phyloP scores from a whole-genome alignment of 2,888 invertebrate species.

The Caenorhabditis sp. region DNA sequence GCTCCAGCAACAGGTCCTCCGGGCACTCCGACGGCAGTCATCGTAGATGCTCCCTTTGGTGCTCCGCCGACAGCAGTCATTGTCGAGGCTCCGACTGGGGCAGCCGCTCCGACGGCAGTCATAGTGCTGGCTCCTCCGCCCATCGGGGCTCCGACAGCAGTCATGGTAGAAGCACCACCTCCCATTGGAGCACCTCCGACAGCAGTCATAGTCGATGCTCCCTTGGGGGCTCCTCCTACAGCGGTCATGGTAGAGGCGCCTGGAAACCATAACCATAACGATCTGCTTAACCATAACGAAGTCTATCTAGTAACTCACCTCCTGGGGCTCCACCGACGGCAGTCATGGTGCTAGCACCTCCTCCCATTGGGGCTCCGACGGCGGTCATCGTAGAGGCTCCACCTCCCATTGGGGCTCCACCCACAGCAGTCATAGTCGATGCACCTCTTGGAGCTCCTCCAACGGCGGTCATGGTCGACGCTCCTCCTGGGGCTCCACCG shows the following conservation, averaged over 20 bases:
- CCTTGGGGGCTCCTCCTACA: conserved; percentile 67
- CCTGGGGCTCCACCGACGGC: conserved; percentile 59
- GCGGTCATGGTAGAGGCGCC: conserved; percentile 75
- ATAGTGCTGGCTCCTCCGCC: conserved; percentile 64
- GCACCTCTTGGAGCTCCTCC: conserved; percentile 52
- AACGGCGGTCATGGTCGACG: conserved; percentile 65
- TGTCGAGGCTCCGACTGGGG: conserved; percentile 57
- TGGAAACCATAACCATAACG: conserved; percentile 4
- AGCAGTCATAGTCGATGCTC: conserved; percentile 75
- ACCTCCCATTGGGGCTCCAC: conserved; percentile 42
- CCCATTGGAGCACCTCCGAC: conserved; percentile 68
- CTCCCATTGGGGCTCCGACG: conserved; percentile 37
- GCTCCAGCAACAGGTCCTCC: conserved; percentile 60
- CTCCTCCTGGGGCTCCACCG: conserved; percentile 44
- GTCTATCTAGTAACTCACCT: too few species aligned
- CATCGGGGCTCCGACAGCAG: conserved; percentile 71
- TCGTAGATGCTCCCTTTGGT: conserved; percentile 64
- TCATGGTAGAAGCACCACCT: conserved; percentile 75
- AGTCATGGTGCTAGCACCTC: conserved; percentile 52
- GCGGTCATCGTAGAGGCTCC: conserved; percentile 54
- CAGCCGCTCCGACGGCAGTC: conserved; percentile 70
- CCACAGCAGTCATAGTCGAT: conserved; percentile 53
- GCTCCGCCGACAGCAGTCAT: conserved; percentile 70
- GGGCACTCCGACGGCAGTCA: conserved; percentile 5
- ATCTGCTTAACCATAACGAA: too few species aligned